A percentile compares a stretch with the other conserved stretches of the same genome.
Conservation (phyloP, 2,888 invertebrate genomes). For the Galerucella nymphaeae region DNA sequence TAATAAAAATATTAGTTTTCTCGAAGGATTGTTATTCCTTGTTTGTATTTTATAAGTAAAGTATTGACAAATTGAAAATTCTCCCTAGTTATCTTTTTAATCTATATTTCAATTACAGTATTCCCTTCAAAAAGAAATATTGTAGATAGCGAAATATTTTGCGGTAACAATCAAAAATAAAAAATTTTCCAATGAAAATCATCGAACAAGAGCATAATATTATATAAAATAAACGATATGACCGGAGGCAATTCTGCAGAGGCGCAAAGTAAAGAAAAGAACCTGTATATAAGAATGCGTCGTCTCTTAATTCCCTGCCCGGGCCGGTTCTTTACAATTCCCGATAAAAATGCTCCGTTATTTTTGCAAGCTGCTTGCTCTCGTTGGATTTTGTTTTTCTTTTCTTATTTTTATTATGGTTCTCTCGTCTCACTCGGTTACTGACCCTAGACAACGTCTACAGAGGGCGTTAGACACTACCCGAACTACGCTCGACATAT, state of each 20-base stretch:
- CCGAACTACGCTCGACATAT: constrained; percentile 47
- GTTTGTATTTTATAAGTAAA: no score
- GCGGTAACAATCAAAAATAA: not conserved
- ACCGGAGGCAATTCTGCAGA: constrained; percentile 23
- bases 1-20: no score
- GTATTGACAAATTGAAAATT: no score
- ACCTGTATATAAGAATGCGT: constrained; percentile 53
- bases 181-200: not conserved
- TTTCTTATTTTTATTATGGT: constrained; percentile 64
- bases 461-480: constrained; percentile 56
- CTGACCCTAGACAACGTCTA: constrained; percentile 59
- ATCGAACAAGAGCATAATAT: not conserved
- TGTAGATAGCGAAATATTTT: no score
- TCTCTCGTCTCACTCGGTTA: constrained; percentile 59
- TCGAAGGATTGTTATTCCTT: no score
- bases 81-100: no score
- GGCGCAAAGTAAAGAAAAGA: constrained; percentile 36
- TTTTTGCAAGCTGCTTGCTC: constrained; percentile 60
- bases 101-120: no score
- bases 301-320: constrained; percentile 57
- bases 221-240: constrained; percentile 6
- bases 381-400: constrained; percentile 58
- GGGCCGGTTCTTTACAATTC: constrained; percentile 62
- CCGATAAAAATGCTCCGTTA: constrained; percentile 66
- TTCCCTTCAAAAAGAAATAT: no score